Base-by-base conservation (phyloP, 1,140 invertebrate species). In the Neelides sp. region DNA sequence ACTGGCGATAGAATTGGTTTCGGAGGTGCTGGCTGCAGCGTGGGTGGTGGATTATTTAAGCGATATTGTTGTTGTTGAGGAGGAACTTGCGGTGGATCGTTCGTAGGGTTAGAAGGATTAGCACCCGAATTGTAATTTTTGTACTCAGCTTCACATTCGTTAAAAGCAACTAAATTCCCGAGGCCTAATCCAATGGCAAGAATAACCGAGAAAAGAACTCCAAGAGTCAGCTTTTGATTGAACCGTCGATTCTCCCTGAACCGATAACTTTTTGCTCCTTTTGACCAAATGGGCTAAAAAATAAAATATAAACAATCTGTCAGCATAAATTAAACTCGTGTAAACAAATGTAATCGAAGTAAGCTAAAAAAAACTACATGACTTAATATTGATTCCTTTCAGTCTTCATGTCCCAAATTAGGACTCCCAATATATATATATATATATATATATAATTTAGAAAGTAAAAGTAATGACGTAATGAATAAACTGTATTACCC, bases 201-300 rank as follows among this genome's bases (percentile, higher is more conserved):
- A 3, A 57, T 55, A 1, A 60, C 48, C 10, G 58, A 53, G 7
- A 60, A 26, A 2, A 60, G 41, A 5, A 60, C 52, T 26, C 58
- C 48, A 39, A 60, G 55, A 20, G 58, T 60, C 36, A 60, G 37
- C 20, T 60, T 60, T 34, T 60, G 58, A 36, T 60, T 60, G 13
- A 57, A 46, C 1, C 43, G 43, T 15, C 55, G 48, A 50, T 60
- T 60, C 45, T 60, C 54, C 34, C 54, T 41, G 37, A 60, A 60
- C 24, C 40, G 51, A 26, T 60, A 60, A 3, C 28, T 30, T 37
- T 56, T 60, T 41, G 48, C 32, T 34, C 58, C 58, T 37, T 54
- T 57, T n/a, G 46, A 39, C 58, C 58, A 60, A 28, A 60, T 60
- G 30, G 58, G 58, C 58, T 60, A 26, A 41, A 19, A 32, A 50